These are phyloP conservation scores for Ecdyonurus torrentis DNA, from an alignment of 2,888 invertebrate genomes.

Conservation along the genomic window DNA sequence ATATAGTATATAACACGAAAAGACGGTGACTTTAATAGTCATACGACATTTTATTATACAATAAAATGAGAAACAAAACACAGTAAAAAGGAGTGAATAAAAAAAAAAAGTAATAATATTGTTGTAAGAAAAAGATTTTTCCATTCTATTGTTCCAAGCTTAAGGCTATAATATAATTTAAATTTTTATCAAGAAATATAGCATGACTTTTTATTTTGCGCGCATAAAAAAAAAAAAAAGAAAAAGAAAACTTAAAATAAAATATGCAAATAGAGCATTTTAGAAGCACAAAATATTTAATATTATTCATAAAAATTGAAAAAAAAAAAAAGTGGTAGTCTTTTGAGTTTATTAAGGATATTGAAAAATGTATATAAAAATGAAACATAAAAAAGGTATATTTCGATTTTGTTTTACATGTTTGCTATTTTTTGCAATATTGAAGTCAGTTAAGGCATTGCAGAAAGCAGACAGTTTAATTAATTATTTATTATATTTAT, in stretches of 20 bases:
- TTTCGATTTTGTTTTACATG: too few relatives aligned
- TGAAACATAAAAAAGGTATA: too few relatives aligned
- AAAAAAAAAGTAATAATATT: background rate
- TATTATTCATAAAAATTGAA: too few relatives aligned
- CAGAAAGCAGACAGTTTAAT: background rate
- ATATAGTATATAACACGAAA: background rate
- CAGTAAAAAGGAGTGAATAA: too few relatives aligned
- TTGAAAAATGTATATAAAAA: too few relatives aligned
- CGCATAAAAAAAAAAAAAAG: too few relatives aligned
- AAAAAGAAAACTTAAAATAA: too few relatives aligned
- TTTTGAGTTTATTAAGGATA: too few relatives aligned
- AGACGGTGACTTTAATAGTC: background rate
- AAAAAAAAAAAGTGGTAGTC: too few relatives aligned
- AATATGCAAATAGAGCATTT: too few relatives aligned
- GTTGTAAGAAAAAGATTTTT: background rate
- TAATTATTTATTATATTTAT: background rate
- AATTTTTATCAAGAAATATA: background rate
- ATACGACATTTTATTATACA: background rate
- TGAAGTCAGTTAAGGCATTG: background rate
- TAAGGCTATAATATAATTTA: background rate
- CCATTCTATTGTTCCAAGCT: background rate
- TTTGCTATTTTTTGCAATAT: background rate
- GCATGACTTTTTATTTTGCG: too few relatives aligned
- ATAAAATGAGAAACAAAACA: background rate
- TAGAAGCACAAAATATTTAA: too few relatives aligned